A percentile compares a stretch with the other conserved stretches of the same genome.
Evolutionary conservation across 2,797 vertebrate genomes (phyloP).

Genomic region (Danio albolineatus): DNA sequence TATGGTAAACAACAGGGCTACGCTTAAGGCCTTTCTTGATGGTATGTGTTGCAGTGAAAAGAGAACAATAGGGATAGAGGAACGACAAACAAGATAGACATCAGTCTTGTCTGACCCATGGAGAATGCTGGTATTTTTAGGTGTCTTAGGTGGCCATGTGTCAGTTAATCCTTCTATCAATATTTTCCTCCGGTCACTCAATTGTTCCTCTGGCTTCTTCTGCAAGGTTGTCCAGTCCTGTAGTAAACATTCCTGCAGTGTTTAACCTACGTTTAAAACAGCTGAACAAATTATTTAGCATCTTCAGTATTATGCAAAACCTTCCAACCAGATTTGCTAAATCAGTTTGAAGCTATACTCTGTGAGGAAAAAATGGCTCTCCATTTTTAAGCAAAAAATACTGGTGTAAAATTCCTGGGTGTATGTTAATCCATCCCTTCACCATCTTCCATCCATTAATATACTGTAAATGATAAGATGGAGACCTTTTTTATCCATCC

Average conservation of each 20-base stretch:
- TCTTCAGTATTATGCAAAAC: not conserved
- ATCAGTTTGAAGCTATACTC: not conserved
- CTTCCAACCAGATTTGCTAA: not conserved
- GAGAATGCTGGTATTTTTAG: slow-evolving; percentile 58
- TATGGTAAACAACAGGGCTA: slow-evolving; percentile 40
- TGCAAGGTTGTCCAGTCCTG: not conserved
- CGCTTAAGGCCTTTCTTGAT: slow-evolving; percentile 26
- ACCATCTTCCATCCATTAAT: not conserved
- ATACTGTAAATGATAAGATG: not conserved
- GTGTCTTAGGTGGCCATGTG: slow-evolving; percentile 64
- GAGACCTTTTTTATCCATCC: not conserved
- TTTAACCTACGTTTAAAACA: not conserved
- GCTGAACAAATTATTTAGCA: not conserved
- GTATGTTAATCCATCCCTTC: not conserved
- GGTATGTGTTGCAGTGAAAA: slow-evolving; percentile 1
- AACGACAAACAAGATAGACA: slow-evolving; percentile 63
- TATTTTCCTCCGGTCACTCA: slow-evolving; percentile 64
- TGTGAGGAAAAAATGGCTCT: not conserved
- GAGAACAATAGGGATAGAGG: slow-evolving; percentile 62
- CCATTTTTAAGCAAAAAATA: too few species aligned
- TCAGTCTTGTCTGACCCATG: slow-evolving; percentile 43
- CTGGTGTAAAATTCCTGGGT: not conserved
- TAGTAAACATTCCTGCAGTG: not conserved
- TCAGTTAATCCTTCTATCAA: slow-evolving; percentile 74
- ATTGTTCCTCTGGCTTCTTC: slow-evolving; percentile 66